These are phyloP conservation scores for Spodoptera picta DNA, from an alignment of 2,888 invertebrate species.

Conservation along the genomic window DNA sequence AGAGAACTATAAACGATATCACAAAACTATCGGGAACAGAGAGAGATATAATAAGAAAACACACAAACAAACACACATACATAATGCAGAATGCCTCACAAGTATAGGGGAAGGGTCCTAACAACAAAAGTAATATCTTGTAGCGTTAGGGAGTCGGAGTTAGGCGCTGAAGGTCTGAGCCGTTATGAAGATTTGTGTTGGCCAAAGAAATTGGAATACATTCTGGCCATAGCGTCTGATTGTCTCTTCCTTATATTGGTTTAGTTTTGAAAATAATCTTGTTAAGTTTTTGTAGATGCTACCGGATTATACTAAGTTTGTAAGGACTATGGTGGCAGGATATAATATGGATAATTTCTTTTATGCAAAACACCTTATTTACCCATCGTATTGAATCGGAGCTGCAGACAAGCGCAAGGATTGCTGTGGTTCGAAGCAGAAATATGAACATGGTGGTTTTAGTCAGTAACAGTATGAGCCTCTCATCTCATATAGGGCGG, in stretches of 20 bases:
- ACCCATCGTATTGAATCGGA: no score
- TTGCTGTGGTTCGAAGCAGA: no score
- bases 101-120: constrained; percentile 25
- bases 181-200: constrained; percentile 23
- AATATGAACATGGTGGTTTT: no score
- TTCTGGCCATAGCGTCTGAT: constrained; percentile 17
- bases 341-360: no score
- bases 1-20: constrained; percentile 36
- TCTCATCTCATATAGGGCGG: no score
- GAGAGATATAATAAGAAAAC: constrained; percentile 36
- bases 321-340: no score
- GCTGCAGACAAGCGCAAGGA: no score
- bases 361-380: no score
- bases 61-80: constrained; percentile 19
- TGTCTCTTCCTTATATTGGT: constrained; percentile 7
- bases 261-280: neutral
- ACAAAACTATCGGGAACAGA: constrained; percentile 38
- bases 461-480: no score
- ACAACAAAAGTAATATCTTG: constrained; percentile 45
- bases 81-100: constrained; percentile 47
- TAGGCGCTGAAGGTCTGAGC: neutral
- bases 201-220: constrained; percentile 36
- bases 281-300: neutral
- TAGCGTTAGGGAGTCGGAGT: constrained; percentile 2
- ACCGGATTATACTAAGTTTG: no score